Evolutionary conservation across 2,797 vertebrate species (phyloP), one percentile per base, ranked within the genome.

Genomic region (Coreius guichenoti): DNA sequence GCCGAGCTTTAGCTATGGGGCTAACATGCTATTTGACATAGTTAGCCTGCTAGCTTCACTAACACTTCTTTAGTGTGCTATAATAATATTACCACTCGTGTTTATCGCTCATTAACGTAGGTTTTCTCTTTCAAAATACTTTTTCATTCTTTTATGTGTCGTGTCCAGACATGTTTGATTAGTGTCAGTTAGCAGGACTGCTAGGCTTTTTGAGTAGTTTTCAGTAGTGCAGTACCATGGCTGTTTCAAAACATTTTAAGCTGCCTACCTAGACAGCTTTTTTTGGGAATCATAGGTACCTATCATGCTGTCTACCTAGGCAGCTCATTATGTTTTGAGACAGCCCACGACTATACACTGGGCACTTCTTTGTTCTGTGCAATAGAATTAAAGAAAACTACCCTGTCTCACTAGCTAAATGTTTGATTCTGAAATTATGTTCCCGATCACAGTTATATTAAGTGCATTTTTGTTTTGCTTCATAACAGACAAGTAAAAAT

Each of bases 401-500:
- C 4, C 9, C 6, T 51, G 61, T 19, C 7, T 54, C 11, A 23
- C 36, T 16, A n/a, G 33, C 78, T 33, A 54, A 26, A 77, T 36
- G 21, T n/a, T 77, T 3, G 21, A 26, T 80, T 47, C 36, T 82
- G 54, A 29, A 5, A 5, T 72, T 13, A 29, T 43, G 39, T 3
- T 31, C 19, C 16, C 26, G 56, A 33, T 51, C 13, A 61, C 51
- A 45, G 36, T n/a, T 43, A 21, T 29, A 54, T 29, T 26, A 16
- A 43, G 21, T 36, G 49, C 31, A 1, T 82, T 36, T 63, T n/a
- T 63, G 23, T 49, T 76, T 51, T 81, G 43, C 51, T 75, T 83
- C 21, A 94, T 93, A 94, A 90, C 93, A 99, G 98, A 99, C 98
- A 78, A 99, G 98, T 97, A 99, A 99, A 97, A 99, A 99, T 96